phyloP scores from a whole-genome alignment of 2,113 vertebrate species.

The Oreotrochilus melanogaster region DNA sequence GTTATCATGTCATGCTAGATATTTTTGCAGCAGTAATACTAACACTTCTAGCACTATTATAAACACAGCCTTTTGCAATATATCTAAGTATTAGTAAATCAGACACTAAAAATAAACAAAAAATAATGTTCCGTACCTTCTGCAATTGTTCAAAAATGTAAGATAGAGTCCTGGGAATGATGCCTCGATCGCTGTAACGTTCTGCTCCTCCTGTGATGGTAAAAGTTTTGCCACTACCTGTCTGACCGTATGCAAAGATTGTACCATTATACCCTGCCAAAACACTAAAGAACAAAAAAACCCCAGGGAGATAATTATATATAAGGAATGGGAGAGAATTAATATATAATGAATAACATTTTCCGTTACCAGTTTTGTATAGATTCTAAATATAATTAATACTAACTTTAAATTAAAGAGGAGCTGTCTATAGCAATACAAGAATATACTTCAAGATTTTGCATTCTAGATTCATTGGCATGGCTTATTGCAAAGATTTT shows the following conservation, averaged over 20 bases:
- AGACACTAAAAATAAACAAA: not conserved
- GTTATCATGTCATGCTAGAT: not conserved
- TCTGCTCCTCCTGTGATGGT: slow-evolving; percentile 95
- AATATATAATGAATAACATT: not conserved
- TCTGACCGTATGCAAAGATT: slow-evolving; percentile 97
- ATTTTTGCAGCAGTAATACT: not conserved
- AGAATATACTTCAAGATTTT: not conserved
- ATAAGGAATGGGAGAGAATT: not conserved
- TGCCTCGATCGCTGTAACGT: slow-evolving; percentile 89
- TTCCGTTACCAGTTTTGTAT: not conserved
- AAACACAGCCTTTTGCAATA: not conserved
- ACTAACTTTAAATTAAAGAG: not conserved
- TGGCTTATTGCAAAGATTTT: not conserved
- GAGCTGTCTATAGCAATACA: not conserved
- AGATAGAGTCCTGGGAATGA: slow-evolving; percentile 92
- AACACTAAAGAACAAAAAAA: slow-evolving; percentile 75
- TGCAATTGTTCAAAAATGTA: slow-evolving; percentile 88
- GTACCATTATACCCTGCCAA: slow-evolving; percentile 94
- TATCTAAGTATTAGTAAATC: not conserved
- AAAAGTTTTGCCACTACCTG: slow-evolving; percentile 96
- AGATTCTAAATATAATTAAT: not conserved
- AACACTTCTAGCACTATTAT: not conserved
- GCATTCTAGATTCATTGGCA: not conserved
- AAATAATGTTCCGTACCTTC: slow-evolving; percentile 74
- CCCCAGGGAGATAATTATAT: not conserved